These are phyloP conservation scores for Stichodactyla helianthus DNA, from an alignment of 64 coral and sea anemone genomes.

Conservation along the genomic window DNA sequence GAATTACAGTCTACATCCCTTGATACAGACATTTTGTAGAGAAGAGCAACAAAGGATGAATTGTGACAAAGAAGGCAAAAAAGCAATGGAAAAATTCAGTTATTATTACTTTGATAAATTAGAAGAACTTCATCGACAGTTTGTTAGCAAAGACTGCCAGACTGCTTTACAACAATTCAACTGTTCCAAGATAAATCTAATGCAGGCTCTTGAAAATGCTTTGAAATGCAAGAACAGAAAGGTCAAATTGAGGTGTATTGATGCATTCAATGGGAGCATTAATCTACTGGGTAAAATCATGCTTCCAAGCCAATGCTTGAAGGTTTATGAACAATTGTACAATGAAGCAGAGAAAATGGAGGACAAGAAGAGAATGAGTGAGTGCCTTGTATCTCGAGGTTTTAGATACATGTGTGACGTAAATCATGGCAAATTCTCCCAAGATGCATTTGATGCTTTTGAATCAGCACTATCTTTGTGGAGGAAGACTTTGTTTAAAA, in stretches of 20 bases:
- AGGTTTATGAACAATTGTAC: neutral
- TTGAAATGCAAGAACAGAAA: neutral
- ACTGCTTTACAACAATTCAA: neutral
- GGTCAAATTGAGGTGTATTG: neutral
- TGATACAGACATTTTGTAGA: conserved; percentile 33
- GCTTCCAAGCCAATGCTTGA: neutral
- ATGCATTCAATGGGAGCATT: conserved; percentile 6
- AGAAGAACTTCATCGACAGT: neutral
- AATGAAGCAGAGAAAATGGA: neutral
- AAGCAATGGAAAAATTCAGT: conserved; percentile 7
- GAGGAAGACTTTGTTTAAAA: neutral
- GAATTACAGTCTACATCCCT: conserved; percentile 15
- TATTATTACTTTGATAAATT: neutral
- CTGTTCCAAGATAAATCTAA: neutral
- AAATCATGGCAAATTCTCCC: neutral
- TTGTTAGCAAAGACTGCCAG: conserved; percentile 26
- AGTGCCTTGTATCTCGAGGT: conserved; percentile 5
- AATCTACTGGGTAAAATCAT: conserved; percentile 17
- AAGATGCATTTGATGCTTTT: conserved; percentile 12
- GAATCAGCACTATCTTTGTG: neutral
- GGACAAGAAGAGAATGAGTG: neutral
- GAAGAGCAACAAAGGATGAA: conserved; percentile 5
- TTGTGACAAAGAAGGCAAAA: conserved; percentile 4
- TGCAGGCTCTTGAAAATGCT: conserved; percentile 19
- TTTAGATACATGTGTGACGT: conserved; percentile 12